Percentiles rank a stretch among this genome's conserved stretches.
phyloP scores from a whole-genome alignment of 2,888 invertebrate species.

The Chesias legatella region DNA sequence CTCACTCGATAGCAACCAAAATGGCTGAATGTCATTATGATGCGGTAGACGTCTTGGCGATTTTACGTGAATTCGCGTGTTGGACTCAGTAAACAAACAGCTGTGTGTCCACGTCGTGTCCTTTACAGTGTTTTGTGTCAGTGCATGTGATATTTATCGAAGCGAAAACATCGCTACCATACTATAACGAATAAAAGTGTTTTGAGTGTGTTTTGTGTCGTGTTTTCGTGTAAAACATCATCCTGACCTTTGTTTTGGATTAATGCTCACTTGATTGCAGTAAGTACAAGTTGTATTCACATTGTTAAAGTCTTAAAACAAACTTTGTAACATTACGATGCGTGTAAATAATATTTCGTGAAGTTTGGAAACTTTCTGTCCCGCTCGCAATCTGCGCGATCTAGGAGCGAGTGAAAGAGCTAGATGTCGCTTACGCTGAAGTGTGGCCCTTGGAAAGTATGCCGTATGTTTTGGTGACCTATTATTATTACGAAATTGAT shows the following conservation, averaged over 20 bases:
- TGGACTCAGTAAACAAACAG: conserved; percentile 64
- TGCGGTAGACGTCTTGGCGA: conserved; percentile 66
- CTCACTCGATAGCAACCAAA: conserved; percentile 57
- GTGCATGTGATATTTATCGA: conserved; percentile 52
- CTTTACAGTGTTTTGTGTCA: conserved; percentile 49
- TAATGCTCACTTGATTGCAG: conserved; percentile 73
- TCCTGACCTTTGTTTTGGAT: conserved; percentile 67
- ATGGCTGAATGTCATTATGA: conserved; percentile 69
- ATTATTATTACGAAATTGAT: conserved; percentile 68
- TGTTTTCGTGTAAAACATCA: conserved; percentile 66
- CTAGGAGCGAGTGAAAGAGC: conserved; percentile 51
- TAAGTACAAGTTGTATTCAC: conserved; percentile 42
- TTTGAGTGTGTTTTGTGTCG: conserved; percentile 67
- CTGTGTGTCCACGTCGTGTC: conserved; percentile 47
- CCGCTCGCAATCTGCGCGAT: conserved; percentile 39
- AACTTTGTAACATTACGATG: conserved; percentile 39
- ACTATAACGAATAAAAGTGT: conserved; percentile 52
- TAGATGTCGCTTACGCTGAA: conserved; percentile 40
- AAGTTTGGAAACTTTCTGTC: conserved; percentile 66
- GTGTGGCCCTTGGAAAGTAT: conserved; percentile 65
- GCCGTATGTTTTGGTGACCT: conserved; percentile 69
- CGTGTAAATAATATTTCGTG: conserved; percentile 55
- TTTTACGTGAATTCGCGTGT: conserved; percentile 50
- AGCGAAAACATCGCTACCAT: conserved; percentile 52
- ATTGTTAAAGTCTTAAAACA: conserved; percentile 21